Evolutionary conservation across 2,113 vertebrate species (phyloP).

Genomic region (Todiramphus saurophagus): DNA sequence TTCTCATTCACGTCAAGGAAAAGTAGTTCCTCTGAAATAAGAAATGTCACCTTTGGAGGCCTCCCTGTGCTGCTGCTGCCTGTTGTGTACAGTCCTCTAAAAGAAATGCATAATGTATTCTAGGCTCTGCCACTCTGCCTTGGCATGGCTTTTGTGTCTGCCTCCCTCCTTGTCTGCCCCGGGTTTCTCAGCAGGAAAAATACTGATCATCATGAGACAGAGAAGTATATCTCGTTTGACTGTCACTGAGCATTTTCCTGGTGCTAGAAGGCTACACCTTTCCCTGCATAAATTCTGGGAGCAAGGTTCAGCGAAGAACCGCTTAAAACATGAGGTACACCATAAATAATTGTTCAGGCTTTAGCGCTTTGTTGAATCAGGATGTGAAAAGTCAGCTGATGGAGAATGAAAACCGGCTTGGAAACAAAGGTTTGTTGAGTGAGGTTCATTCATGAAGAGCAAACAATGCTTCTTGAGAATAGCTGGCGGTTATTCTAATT

Average conservation of each 20-base stretch:
- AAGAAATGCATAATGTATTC: background rate
- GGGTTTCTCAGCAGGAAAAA: background rate
- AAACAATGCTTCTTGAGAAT: background rate
- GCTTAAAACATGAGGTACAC: background rate
- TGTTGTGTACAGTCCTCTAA: background rate
- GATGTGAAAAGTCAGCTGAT: constrained; percentile 14
- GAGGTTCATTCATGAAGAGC: background rate
- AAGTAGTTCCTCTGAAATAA: background rate
- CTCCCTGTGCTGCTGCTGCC: background rate
- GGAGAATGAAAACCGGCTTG: background rate
- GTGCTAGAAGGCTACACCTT: background rate
- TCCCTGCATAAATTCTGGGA: background rate
- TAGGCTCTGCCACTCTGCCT: background rate
- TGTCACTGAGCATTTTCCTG: background rate
- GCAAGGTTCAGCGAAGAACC: background rate
- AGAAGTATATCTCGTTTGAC: background rate
- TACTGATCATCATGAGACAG: accelerated
- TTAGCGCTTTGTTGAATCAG: constrained; percentile 35
- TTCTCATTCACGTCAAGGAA: background rate
- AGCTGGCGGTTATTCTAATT: background rate
- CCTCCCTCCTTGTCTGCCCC: background rate
- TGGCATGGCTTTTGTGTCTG: background rate
- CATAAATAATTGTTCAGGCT: constrained; percentile 6
- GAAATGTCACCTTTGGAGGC: background rate
- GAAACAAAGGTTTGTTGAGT: constrained; percentile 14